A percentile compares a stretch with the other conserved stretches of the same genome.
Conservation (phyloP, 2,113 vertebrate species). For the Phalacrocorax pelagicus region DNA sequence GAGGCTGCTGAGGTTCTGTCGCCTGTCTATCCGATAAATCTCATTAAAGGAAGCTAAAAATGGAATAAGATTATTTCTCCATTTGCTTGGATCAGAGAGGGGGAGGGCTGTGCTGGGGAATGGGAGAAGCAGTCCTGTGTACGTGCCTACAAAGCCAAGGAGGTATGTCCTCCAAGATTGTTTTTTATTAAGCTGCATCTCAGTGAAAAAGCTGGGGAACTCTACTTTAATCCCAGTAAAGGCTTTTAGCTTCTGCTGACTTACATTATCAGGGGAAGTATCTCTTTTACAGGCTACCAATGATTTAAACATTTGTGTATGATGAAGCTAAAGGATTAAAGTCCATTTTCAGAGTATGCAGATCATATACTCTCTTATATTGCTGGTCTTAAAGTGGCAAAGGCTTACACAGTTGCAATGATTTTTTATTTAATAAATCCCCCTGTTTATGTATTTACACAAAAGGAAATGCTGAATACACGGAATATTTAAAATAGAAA, state of each 20-base stretch:
- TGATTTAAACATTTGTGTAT: background rate
- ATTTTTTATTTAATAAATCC: background rate
- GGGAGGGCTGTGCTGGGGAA: background rate
- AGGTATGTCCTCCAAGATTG: background rate
- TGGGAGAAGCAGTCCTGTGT: background rate
- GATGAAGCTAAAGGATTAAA: background rate
- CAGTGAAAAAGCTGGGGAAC: background rate
- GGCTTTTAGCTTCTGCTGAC: background rate
- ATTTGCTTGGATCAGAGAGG: background rate
- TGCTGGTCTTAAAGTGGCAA: background rate
- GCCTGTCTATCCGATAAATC: background rate
- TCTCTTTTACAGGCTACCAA: background rate
- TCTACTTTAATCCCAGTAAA: background rate
- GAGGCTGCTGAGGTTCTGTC: background rate
- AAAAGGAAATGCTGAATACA: background rate
- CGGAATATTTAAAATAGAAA: background rate
- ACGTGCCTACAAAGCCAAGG: background rate
- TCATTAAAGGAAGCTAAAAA: background rate
- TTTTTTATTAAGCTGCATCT: background rate
- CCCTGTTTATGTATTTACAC: background rate
- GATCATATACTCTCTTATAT: background rate
- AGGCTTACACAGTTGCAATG: background rate
- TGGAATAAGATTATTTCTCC: background rate
- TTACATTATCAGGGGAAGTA: background rate
- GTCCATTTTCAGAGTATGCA: background rate